phyloP scores from a whole-genome alignment of 2,797 vertebrate genomes.

The Enteromius argenteus region DNA sequence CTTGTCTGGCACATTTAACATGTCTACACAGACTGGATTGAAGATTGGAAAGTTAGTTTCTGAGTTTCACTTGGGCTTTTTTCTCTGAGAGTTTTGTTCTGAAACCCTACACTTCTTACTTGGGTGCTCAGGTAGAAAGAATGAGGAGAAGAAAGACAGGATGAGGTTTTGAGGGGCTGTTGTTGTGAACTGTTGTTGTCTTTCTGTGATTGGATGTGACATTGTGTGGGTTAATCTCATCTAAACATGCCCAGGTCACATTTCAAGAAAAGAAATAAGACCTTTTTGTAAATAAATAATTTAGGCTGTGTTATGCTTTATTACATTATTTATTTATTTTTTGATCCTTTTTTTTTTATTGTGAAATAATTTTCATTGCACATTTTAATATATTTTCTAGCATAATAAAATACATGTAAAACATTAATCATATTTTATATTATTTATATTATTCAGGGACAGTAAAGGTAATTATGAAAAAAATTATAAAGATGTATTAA shows the following conservation, averaged over 20 bases:
- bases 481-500: background rate
- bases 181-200: background rate
- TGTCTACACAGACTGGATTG: conserved; percentile 2
- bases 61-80: conserved; percentile 30
- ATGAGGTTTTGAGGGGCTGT: background rate
- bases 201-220: conserved; percentile 6
- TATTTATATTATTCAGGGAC: background rate
- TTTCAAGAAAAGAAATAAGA: background rate
- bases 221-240: background rate
- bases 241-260: background rate
- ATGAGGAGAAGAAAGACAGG: background rate
- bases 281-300: background rate
- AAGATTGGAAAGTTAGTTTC: conserved; percentile 16
- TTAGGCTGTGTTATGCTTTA: too few relatives aligned
- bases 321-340: background rate
- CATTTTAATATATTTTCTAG: background rate
- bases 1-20: background rate
- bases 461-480: background rate
- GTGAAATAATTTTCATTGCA: background rate
- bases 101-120: conserved; percentile 52
- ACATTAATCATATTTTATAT: background rate
- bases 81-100: conserved; percentile 20
- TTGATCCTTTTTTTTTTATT: background rate
- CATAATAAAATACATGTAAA: background rate
- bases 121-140: conserved; percentile 16